These are phyloP conservation scores for Tachycineta bicolor DNA, from an alignment of 2,113 vertebrate species.

Conservation along the genomic window DNA sequence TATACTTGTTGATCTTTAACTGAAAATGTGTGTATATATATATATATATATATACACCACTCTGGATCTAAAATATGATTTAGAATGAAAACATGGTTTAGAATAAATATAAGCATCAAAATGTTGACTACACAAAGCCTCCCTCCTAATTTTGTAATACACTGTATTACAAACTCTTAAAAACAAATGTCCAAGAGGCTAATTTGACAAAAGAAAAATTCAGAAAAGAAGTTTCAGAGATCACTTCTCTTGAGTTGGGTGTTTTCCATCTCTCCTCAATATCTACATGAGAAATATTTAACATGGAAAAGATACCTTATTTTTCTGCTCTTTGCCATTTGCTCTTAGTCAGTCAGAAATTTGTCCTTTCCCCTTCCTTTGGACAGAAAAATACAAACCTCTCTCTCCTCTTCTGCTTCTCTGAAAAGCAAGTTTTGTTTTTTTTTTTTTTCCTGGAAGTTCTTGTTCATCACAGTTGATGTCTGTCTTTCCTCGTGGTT, in stretches of 20 bases:
- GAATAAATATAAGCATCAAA: not conserved
- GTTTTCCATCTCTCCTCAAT: not conserved
- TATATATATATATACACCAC: too few relatives aligned
- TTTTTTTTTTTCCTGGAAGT: not conserved
- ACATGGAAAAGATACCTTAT: not conserved
- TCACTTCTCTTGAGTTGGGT: not conserved
- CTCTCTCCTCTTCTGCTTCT: not conserved
- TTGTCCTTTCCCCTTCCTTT: not conserved
- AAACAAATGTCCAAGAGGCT: not conserved
- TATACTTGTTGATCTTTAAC: not conserved
- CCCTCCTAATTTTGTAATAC: not conserved
- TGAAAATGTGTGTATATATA: not conserved
- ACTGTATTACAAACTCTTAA: not conserved
- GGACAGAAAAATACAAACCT: not conserved
- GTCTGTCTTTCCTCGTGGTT: not conserved
- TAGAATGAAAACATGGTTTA: not conserved
- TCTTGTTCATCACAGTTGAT: not conserved
- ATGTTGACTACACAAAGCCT: not conserved
- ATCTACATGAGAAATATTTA: not conserved
- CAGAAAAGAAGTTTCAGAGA: not conserved
- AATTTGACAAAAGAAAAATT: not conserved
- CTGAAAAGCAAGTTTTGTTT: not conserved
- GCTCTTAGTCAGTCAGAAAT: not conserved
- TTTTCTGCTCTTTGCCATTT: not conserved
- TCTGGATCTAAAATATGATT: not conserved